Conservation (phyloP, 2,888 invertebrate species). For the Oscheius sp. region DNA sequence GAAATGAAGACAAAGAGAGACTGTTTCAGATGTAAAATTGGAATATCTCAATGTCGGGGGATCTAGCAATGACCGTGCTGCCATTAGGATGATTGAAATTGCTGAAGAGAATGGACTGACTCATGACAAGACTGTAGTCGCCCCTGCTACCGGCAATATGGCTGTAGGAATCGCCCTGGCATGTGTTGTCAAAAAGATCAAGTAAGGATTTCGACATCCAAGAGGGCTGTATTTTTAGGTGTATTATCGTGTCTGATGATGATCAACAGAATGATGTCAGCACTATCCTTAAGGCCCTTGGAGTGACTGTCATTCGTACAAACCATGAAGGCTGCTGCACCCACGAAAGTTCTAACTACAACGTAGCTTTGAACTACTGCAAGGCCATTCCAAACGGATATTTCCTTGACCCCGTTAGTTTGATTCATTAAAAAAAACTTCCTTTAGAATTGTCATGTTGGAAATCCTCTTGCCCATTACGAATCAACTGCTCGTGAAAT, state of each 20-base stretch:
- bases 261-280: constrained; percentile 98
- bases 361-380: constrained; percentile 81
- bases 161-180: constrained; percentile 90
- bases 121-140: constrained; percentile 87
- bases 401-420: constrained; percentile 84
- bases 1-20: background rate
- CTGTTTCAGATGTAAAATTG: constrained; percentile 87
- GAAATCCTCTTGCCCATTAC: constrained; percentile 96
- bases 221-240: too few species aligned
- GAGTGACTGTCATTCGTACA: constrained; percentile 78
- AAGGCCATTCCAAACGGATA: constrained; percentile 88
- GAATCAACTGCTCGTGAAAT: constrained; percentile 95
- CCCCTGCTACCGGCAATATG: constrained; percentile 89
- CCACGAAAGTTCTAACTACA: constrained; percentile 75
- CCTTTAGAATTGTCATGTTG: constrained; percentile 76
- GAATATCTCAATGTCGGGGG: constrained; percentile 97
- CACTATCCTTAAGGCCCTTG: constrained; percentile 83
- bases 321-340: background rate
- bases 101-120: constrained; percentile 79
- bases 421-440: background rate
- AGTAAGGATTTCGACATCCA: constrained; percentile 77
- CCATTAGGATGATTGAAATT: constrained; percentile 67
- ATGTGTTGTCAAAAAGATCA: constrained; percentile 89
- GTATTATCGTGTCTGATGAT: constrained; percentile 95
- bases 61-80: constrained; percentile 92